Percentiles rank a stretch among this genome's conserved stretches.
These are phyloP conservation scores for Lasioglossum leucozonium DNA, from an alignment of 2,888 invertebrate genomes.

Conservation along the genomic window DNA sequence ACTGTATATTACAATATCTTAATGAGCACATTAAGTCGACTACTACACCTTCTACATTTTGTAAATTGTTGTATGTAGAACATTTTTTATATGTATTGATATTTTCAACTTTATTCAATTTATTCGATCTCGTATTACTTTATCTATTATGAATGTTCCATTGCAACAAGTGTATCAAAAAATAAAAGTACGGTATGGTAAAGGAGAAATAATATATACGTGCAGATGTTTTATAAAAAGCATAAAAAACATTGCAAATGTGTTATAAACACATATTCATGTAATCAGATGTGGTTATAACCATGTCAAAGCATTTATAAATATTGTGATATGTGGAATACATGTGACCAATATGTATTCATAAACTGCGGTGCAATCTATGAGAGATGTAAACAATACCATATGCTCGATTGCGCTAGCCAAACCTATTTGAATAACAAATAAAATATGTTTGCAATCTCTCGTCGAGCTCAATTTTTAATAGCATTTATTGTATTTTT, in stretches of 20 bases:
- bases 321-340: conserved; percentile 65
- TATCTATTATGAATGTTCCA: conserved; percentile 9
- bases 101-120: neutral
- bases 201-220: neutral
- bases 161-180: conserved; percentile 7
- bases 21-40: neutral
- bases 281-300: conserved; percentile 25
- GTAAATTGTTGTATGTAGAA: neutral
- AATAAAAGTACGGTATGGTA: conserved; percentile 1
- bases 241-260: conserved; percentile 2
- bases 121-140: conserved; percentile 10
- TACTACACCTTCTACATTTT: neutral
- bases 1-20: neutral
- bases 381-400: conserved; percentile 20
- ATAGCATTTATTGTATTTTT: conserved; percentile 61
- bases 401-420: conserved; percentile 7
- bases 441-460: conserved; percentile 25
- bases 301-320: conserved; percentile 31
- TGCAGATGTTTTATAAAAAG: conserved; percentile 17
- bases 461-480: conserved; percentile 67
- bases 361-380: conserved; percentile 62
- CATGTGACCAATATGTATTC: conserved; percentile 47
- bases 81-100: neutral
- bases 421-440: conserved; percentile 15
- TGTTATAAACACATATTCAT: neutral